Percentiles rank a stretch among this genome's conserved stretches.
Conservation (phyloP, 1,140 invertebrate genomes). For the Paramacrobiotus metropolitanus region DNA sequence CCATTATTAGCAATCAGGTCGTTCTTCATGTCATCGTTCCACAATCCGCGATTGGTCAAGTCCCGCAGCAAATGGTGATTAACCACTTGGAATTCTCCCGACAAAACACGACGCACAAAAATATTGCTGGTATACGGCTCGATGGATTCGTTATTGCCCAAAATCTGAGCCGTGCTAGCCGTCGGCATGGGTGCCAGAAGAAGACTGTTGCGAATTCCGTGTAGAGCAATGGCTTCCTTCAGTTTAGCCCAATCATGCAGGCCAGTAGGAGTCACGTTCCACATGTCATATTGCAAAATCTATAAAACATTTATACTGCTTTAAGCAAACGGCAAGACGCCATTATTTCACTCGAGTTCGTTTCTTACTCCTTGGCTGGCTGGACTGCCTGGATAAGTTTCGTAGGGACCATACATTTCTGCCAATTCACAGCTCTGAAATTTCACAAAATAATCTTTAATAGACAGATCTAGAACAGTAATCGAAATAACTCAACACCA, state of each 20-base stretch:
- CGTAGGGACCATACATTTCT: conserved; percentile 57
- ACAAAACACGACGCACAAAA: conserved; percentile 73
- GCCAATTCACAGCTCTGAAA: conserved; percentile 66
- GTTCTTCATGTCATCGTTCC: conserved; percentile 93
- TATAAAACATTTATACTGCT: conserved; percentile 18
- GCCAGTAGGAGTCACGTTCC: conserved; percentile 62
- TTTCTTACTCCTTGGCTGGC: conserved; percentile 59
- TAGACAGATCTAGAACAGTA: no score
- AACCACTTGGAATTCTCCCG: conserved; percentile 69
- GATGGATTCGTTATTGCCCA: conserved; percentile 95
- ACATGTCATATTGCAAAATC: conserved; percentile 96
- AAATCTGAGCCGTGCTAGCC: conserved; percentile 92
- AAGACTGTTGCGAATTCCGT: conserved; percentile 82
- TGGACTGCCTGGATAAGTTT: conserved; percentile 69
- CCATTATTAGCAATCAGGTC: conserved; percentile 69
- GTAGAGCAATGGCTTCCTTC: conserved; percentile 58
- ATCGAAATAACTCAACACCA: no score
- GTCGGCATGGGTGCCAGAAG: conserved; percentile 95
- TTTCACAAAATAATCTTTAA: no score
- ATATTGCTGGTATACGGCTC: conserved; percentile 97
- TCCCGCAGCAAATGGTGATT: conserved; percentile 89
- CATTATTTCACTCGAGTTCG: background rate
- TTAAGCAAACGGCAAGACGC: conserved; percentile 8
- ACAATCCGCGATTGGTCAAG: conserved; percentile 63
- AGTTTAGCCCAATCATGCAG: conserved; percentile 70